phyloP scores from a whole-genome alignment of 2,888 invertebrate genomes.

The Zonitis immaculata region DNA sequence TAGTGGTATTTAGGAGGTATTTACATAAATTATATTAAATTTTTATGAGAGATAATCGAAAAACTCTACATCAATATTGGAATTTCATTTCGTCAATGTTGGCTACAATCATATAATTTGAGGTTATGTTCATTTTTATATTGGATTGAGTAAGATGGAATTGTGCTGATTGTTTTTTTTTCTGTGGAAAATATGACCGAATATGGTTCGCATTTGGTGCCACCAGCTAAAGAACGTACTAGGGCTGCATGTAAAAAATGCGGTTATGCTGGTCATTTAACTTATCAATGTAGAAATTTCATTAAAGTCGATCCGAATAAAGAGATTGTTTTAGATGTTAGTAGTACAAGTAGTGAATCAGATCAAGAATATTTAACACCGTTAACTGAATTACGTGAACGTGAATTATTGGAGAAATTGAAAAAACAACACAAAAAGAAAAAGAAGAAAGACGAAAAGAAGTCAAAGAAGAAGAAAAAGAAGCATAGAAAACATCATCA shows the following conservation, averaged over 20 bases:
- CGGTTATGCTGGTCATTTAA: slow-evolving; percentile 93
- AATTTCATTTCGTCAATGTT: neutral
- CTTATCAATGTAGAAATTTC: slow-evolving; percentile 94
- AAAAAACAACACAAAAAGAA: slow-evolving; percentile 59
- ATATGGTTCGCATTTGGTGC: slow-evolving; percentile 51
- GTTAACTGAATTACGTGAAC: slow-evolving; percentile 71
- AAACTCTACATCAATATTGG: no score
- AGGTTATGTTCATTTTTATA: neutral
- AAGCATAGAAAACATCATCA: slow-evolving; percentile 20
- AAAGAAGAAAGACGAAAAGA: slow-evolving; percentile 53
- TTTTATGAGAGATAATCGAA: no score
- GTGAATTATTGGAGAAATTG: slow-evolving; percentile 68
- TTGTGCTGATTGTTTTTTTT: no score
- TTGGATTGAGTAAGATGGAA: no score
- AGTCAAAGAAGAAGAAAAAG: slow-evolving; percentile 44
- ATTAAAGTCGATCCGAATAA: slow-evolving; percentile 91
- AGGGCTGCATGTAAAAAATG: slow-evolving; percentile 91
- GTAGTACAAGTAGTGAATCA: slow-evolving; percentile 89
- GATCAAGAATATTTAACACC: slow-evolving; percentile 80
- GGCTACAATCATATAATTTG: neutral
- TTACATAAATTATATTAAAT: no score
- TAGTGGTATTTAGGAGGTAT: no score
- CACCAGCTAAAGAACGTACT: slow-evolving; percentile 65
- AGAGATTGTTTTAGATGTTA: slow-evolving; percentile 88
- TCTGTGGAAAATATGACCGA: slow-evolving; percentile 31